Evolutionary conservation across 2,797 vertebrate genomes (phyloP).

Genomic region (Capromys pilorides): DNA sequence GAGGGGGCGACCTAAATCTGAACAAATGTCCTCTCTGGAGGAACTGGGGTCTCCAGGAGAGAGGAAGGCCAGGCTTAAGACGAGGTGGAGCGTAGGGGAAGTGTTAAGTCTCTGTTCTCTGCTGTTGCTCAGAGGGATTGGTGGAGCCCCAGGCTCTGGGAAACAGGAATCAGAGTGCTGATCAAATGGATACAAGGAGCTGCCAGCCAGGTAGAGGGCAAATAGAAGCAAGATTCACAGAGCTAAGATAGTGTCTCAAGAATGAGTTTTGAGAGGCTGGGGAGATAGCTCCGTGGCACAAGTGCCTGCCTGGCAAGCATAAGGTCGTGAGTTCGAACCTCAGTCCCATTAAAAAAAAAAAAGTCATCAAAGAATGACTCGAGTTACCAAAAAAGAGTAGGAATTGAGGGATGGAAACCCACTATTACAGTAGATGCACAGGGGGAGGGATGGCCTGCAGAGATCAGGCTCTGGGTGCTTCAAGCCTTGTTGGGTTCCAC

Average conservation of each 20-base stretch:
- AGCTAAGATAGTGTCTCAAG: constrained; percentile 13
- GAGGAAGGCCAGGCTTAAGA: constrained; percentile 64
- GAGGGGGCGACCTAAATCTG: constrained; percentile 70
- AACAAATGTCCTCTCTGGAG: constrained; percentile 65
- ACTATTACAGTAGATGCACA: neutral
- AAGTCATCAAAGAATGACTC: no score
- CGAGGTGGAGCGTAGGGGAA: constrained; percentile 42
- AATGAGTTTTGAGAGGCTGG: neutral
- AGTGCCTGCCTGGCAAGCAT: no score
- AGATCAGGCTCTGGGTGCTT: constrained; percentile 4
- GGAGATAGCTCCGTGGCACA: no score
- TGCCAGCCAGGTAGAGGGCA: neutral
- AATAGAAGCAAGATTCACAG: constrained; percentile 43
- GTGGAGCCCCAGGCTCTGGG: constrained; percentile 55
- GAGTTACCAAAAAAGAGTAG: neutral
- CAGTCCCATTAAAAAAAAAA: no score
- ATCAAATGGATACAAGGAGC: constrained; percentile 43
- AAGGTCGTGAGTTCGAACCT: no score
- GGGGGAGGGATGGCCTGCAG: neutral
- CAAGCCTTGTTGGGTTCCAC: neutral
- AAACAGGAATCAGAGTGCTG: constrained; percentile 68
- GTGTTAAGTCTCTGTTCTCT: constrained; percentile 58
- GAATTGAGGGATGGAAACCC: neutral
- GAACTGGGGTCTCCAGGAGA: constrained; percentile 52
- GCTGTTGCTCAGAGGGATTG: constrained; percentile 38